Conservation (phyloP, 1,140 invertebrate species). For the Drosophila grimshawi region DNA sequence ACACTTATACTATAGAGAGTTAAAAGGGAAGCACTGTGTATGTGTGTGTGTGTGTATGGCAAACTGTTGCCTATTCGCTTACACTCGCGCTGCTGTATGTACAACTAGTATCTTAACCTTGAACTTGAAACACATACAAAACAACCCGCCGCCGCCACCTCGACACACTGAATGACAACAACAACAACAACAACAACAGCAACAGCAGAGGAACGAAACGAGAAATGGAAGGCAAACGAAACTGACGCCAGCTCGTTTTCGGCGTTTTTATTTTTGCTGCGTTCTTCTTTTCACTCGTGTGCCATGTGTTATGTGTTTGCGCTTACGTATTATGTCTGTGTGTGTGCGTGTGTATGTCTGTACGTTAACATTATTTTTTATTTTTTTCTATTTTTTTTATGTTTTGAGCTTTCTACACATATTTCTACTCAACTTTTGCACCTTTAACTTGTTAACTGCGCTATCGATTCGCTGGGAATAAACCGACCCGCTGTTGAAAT, state of each 20-base stretch:
- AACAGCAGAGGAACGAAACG: constrained; percentile 9
- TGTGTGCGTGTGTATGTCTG: too few relatives aligned
- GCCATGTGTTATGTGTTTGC: constrained; percentile 35
- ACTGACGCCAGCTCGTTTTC: constrained; percentile 33
- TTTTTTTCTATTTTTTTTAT: neutral
- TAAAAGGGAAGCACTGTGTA: constrained; percentile 20
- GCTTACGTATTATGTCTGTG: constrained; percentile 21
- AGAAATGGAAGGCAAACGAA: constrained; percentile 37
- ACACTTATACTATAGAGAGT: too few relatives aligned
- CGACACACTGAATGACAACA: constrained; percentile 68
- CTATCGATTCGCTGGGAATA: constrained; percentile 4
- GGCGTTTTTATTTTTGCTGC: constrained; percentile 36
- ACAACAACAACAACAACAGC: constrained; percentile 20
- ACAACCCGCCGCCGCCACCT: constrained; percentile 42
- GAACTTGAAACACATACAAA: constrained; percentile 79
- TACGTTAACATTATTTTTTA: neutral
- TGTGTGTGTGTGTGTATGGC: constrained; percentile 7
- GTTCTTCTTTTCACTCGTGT: constrained; percentile 36
- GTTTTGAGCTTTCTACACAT: constrained; percentile 25
- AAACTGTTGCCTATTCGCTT: constrained; percentile 53
- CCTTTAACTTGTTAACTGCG: constrained; percentile 21
- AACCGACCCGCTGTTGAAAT: too few relatives aligned
- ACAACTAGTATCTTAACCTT: constrained; percentile 84
- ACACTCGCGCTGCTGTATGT: constrained; percentile 37
- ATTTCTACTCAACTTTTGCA: neutral